Percentiles rank a stretch among this genome's conserved stretches.
These are phyloP conservation scores for Biston betularia DNA, from an alignment of 2,888 invertebrate species.

Conservation along the genomic window DNA sequence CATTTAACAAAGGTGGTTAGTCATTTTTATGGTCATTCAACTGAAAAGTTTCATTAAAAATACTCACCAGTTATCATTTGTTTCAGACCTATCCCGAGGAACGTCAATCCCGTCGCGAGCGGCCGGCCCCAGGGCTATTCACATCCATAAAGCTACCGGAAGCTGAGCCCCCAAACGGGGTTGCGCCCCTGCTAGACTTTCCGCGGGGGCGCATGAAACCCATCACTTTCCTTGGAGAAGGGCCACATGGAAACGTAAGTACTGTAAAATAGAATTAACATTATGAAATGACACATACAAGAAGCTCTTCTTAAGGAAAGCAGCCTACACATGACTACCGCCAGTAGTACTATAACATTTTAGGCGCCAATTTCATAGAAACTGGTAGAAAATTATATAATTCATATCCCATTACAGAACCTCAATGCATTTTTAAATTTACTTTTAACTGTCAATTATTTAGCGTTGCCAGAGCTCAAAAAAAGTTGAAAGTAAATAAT, in stretches of 20 bases:
- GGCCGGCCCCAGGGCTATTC: slow-evolving; percentile 89
- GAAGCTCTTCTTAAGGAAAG: too few relatives aligned
- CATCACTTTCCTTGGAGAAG: slow-evolving; percentile 94
- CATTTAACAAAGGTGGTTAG: too few relatives aligned
- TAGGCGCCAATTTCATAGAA: too few relatives aligned
- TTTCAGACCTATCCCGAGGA: slow-evolving; percentile 78
- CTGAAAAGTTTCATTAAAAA: background rate
- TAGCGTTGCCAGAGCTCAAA: background rate
- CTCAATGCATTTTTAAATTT: too few relatives aligned
- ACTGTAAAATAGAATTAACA: slow-evolving; percentile 24
- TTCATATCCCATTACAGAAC: too few relatives aligned
- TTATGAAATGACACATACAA: too few relatives aligned
- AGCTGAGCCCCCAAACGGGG: slow-evolving; percentile 88
- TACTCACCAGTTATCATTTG: background rate
- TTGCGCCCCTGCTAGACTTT: slow-evolving; percentile 91
- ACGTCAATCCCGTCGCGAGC: slow-evolving; percentile 84
- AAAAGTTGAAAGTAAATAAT: slow-evolving; percentile 1
- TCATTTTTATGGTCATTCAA: too few relatives aligned
- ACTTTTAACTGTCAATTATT: background rate
- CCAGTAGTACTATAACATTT: too few relatives aligned
- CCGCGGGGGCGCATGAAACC: slow-evolving; percentile 94
- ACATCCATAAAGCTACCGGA: slow-evolving; percentile 91
- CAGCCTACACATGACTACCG: too few relatives aligned
- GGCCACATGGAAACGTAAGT: slow-evolving; percentile 94
- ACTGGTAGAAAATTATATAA: too few relatives aligned